Evolutionary conservation across 2,797 vertebrate species (phyloP).

Genomic region (Myotis pilosus): DNA sequence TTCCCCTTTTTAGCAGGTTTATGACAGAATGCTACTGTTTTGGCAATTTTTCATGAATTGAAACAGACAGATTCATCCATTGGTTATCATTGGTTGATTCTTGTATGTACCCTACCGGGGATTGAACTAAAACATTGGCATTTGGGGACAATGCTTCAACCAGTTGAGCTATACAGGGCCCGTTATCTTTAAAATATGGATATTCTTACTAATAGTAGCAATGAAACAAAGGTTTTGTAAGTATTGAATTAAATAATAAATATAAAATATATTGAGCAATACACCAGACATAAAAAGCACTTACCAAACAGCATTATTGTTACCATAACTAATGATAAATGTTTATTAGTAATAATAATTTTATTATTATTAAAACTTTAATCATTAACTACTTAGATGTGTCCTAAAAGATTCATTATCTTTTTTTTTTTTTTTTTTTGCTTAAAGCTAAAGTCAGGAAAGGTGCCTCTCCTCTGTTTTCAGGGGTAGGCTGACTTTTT

Average conservation of each 20-base stretch:
- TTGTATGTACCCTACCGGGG: neutral
- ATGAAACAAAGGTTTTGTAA: neutral
- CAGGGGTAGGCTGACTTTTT: neutral
- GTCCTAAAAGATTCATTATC: neutral
- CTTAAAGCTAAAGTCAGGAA: neutral
- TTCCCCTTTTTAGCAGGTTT: neutral
- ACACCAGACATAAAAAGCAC: neutral
- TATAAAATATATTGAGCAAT: neutral
- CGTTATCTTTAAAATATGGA: neutral
- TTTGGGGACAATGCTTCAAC: neutral
- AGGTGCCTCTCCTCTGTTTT: neutral
- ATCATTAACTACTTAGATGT: neutral
- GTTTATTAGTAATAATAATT: neutral
- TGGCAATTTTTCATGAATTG: neutral
- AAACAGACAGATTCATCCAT: neutral
- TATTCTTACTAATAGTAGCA: neutral
- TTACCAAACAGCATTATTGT: neutral
- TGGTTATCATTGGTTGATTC: neutral
- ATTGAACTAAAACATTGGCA: neutral
- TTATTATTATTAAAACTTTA: neutral
- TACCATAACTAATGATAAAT: neutral
- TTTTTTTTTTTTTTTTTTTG: too few species aligned
- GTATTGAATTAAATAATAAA: neutral
- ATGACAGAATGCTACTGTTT: neutral
- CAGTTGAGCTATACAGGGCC: neutral